Percentiles rank a stretch among this genome's conserved stretches.
These are phyloP conservation scores for Salticus scenicus DNA, from an alignment of 2,888 invertebrate species.

Conservation along the genomic window DNA sequence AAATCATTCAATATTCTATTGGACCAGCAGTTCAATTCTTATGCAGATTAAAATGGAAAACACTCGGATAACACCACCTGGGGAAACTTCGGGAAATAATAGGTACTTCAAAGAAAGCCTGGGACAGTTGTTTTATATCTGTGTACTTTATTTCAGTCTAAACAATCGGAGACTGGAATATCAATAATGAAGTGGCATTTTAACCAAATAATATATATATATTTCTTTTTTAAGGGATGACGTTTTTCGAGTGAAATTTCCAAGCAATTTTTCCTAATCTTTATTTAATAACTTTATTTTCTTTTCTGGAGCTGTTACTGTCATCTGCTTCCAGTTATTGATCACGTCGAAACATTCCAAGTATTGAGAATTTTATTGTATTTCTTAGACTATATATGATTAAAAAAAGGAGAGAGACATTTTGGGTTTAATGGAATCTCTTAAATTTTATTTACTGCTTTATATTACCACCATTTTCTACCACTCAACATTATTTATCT, in stretches of 20 bases:
- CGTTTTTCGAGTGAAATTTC: background rate
- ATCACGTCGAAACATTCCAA: background rate
- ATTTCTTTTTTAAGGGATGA: background rate
- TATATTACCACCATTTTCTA: too few relatives aligned
- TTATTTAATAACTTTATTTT: conserved; percentile 1
- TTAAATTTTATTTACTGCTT: too few relatives aligned
- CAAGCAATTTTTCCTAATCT: background rate
- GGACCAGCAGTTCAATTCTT: conserved; percentile 23
- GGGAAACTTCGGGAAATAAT: conserved; percentile 12
- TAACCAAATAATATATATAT: background rate
- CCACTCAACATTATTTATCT: too few relatives aligned
- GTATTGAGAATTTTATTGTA: background rate
- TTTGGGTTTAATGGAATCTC: too few relatives aligned
- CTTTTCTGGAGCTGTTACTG: background rate
- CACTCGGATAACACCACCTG: conserved; percentile 44
- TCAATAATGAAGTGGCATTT: conserved; percentile 11
- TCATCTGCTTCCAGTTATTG: background rate
- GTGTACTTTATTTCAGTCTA: background rate
- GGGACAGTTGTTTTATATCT: background rate
- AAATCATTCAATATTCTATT: conserved; percentile 23
- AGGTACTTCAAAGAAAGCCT: background rate
- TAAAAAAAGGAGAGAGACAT: too few relatives aligned
- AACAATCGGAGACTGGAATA: background rate
- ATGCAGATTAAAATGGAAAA: conserved; percentile 55
- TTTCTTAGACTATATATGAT: too few relatives aligned